These are phyloP conservation scores for Crotalus tigris DNA, from an alignment of 2,113 vertebrate species.

Conservation along the genomic window DNA sequence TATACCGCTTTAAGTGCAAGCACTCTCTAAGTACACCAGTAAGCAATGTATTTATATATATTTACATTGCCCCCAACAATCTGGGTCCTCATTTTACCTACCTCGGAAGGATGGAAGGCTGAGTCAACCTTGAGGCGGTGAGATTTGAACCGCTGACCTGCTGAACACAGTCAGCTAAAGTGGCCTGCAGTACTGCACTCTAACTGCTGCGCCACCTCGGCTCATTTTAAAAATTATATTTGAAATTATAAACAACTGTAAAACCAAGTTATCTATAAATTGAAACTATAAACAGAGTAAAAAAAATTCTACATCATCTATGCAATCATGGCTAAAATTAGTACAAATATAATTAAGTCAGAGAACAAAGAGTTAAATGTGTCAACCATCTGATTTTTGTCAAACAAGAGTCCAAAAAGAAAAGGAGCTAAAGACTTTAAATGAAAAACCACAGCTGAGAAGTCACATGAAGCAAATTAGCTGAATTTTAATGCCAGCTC, in stretches of 20 bases:
- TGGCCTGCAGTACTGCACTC: no score
- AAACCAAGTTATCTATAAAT: not conserved
- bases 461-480: slow-evolving; percentile 77
- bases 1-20: no score
- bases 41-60: no score
- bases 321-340: not conserved
- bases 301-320: not conserved
- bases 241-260: not conserved
- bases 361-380: slow-evolving; percentile 62
- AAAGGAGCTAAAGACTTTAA: slow-evolving; percentile 65
- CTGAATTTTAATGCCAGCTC: slow-evolving; percentile 65
- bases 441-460: slow-evolving; percentile 77
- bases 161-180: no score
- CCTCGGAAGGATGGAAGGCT: no score
- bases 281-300: not conserved
- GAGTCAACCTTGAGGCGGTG: no score
- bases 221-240: not conserved
- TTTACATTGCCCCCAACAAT: no score
- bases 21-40: no score
- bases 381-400: slow-evolving; percentile 47
- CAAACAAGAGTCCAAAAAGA: slow-evolving; percentile 58
- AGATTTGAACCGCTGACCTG: no score
- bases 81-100: no score
- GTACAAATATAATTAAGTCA: slow-evolving; percentile 13
- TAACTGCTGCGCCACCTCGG: no score